phyloP scores from a whole-genome alignment of 2,888 invertebrate genomes.

The Xanthorhoe spadicearia region DNA sequence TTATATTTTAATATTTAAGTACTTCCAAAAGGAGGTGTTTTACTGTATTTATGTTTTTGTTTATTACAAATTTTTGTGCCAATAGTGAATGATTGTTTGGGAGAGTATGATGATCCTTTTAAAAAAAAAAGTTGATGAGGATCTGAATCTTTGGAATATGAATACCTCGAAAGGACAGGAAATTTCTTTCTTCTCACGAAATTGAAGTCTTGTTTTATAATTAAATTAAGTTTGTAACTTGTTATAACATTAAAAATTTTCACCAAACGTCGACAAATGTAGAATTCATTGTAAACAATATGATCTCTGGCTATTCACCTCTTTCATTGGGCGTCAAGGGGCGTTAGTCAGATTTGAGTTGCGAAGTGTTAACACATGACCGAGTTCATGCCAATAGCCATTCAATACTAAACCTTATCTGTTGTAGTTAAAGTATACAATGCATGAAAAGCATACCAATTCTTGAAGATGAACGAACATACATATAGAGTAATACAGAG shows the following conservation, averaged over 20 bases:
- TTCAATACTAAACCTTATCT: constrained; percentile 9
- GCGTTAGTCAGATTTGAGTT: constrained; percentile 52
- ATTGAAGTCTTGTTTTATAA: no score
- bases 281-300: constrained; percentile 1
- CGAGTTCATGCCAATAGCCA: background rate
- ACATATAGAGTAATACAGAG: constrained; percentile 4
- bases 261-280: background rate
- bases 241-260: background rate
- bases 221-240: no score
- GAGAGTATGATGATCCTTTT: no score
- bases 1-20: no score
- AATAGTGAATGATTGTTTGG: no score
- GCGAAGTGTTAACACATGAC: constrained; percentile 7
- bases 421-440: constrained; percentile 7
- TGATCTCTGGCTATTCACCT: constrained; percentile 52
- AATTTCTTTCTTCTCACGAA: no score
- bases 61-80: no score
- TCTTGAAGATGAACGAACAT: constrained; percentile 1
- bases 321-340: constrained; percentile 55
- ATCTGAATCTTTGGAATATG: no score
- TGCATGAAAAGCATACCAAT: background rate
- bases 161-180: no score
- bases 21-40: no score
- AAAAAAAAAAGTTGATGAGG: no score
- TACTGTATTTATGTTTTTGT: no score